These are phyloP conservation scores for Willowsia nigromaculata DNA, from an alignment of 2,888 invertebrate genomes.

Conservation along the genomic window DNA sequence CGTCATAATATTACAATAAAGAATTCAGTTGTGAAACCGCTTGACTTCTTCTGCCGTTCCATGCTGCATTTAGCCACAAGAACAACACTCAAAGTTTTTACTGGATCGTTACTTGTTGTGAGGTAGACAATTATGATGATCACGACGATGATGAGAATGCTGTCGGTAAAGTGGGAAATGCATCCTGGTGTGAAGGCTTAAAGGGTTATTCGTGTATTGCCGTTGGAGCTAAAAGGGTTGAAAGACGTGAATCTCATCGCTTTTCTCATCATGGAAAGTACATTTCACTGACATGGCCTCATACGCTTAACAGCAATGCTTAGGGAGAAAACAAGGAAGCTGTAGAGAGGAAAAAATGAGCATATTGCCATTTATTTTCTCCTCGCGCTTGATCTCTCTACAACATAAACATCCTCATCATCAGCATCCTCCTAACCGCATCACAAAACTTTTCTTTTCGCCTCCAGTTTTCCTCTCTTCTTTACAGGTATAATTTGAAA, in stretches of 20 bases:
- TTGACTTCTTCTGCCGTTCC: slow-evolving; percentile 28
- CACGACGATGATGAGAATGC: slow-evolving; percentile 41
- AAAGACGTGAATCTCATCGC: slow-evolving; percentile 31
- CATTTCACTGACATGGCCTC: neutral
- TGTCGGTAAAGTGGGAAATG: slow-evolving; percentile 56
- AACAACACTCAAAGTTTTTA: slow-evolving; percentile 16
- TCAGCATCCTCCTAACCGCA: neutral
- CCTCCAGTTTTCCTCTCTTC: no score
- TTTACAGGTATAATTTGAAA: no score
- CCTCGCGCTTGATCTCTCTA: neutral
- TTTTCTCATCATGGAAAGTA: neutral
- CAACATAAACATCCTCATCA: neutral
- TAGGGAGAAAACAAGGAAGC: neutral
- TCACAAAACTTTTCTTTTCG: no score
- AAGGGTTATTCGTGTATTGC: slow-evolving; percentile 68
- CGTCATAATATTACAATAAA: neutral
- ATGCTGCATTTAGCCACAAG: neutral
- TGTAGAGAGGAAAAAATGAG: neutral
- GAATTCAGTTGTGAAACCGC: slow-evolving; percentile 50
- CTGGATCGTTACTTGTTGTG: slow-evolving; percentile 64
- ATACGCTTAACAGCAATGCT: neutral
- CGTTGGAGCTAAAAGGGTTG: slow-evolving; percentile 56
- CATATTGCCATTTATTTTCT: slow-evolving; percentile 58
- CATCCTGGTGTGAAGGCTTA: slow-evolving; percentile 72
- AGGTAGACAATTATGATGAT: slow-evolving; percentile 72